These are phyloP conservation scores for Notolabrus celidotus DNA, from an alignment of 2,797 vertebrate species.

Conservation along the genomic window DNA sequence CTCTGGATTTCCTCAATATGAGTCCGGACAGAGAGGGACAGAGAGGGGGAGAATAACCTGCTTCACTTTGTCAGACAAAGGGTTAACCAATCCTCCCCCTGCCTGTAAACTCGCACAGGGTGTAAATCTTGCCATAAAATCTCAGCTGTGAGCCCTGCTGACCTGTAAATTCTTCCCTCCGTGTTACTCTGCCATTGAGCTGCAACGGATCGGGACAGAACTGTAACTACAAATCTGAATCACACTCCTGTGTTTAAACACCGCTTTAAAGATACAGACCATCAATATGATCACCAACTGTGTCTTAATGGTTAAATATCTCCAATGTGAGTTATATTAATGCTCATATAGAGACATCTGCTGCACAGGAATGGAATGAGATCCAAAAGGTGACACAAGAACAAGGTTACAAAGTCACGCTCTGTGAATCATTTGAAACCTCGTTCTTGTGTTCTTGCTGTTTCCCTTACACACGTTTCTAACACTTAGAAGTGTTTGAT, in stretches of 20 bases:
- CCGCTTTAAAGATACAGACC: slow-evolving; percentile 40
- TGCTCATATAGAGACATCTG: not conserved
- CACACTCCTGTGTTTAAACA: slow-evolving; percentile 62
- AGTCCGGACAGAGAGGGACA: slow-evolving; percentile 41
- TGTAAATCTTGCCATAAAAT: slow-evolving; percentile 84
- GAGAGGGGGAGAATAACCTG: slow-evolving; percentile 46
- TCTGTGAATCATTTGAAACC: not conserved
- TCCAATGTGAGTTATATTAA: not conserved
- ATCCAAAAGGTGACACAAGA: not conserved
- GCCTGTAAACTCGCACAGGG: slow-evolving; percentile 77
- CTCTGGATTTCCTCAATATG: slow-evolving; percentile 64
- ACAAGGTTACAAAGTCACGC: not conserved
- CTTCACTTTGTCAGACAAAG: slow-evolving; percentile 63
- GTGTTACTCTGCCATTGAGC: slow-evolving; percentile 68
- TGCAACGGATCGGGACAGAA: slow-evolving; percentile 50
- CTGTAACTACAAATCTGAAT: slow-evolving; percentile 74
- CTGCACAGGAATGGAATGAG: not conserved
- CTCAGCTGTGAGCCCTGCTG: slow-evolving; percentile 83
- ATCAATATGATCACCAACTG: slow-evolving; percentile 16
- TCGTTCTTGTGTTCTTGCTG: not conserved
- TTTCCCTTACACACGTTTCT: not conserved
- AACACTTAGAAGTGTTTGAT: too few relatives aligned
- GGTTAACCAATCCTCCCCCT: slow-evolving; percentile 72
- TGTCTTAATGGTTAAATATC: slow-evolving; percentile 19
- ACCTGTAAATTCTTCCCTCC: slow-evolving; percentile 80